These are phyloP conservation scores for Callimorpha dominula DNA, from an alignment of 2,888 invertebrate genomes.

Conservation along the genomic window DNA sequence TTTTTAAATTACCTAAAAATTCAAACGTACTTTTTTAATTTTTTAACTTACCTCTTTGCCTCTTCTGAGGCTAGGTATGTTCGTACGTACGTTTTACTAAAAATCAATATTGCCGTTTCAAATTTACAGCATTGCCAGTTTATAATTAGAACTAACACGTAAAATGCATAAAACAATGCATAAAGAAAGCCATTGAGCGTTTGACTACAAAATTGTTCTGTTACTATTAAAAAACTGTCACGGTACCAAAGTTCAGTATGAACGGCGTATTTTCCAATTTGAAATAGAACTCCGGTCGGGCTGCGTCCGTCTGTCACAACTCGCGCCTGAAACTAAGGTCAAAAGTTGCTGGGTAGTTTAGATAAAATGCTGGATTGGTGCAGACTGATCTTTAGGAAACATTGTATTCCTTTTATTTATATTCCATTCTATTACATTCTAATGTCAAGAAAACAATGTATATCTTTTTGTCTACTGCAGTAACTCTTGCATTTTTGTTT, in stretches of 20 bases:
- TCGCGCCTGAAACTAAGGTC: conserved; percentile 25
- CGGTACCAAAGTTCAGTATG: conserved; percentile 38
- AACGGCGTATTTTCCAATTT: conserved; percentile 53
- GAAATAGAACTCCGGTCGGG: conserved; percentile 36
- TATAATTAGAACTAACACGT: no score
- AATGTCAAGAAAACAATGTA: no score
- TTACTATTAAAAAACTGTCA: conserved; percentile 39
- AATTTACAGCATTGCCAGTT: no score
- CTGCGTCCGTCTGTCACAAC: conserved; percentile 29
- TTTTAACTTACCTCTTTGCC: no score
- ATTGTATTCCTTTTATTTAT: not conserved
- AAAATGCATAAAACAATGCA: no score
- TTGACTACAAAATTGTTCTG: conserved; percentile 14
- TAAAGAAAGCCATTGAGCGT: not conserved
- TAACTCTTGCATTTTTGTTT: not conserved
- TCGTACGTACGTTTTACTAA: no score
- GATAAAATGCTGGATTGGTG: not conserved
- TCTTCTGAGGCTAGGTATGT: no score
- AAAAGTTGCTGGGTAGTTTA: conserved; percentile 15
- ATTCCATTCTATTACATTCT: no score
- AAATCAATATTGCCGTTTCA: no score
- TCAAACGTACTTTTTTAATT: no score
- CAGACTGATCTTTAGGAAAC: not conserved
- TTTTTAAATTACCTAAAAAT: no score
- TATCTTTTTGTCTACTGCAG: no score